A percentile compares a stretch with the other conserved stretches of the same genome.
phyloP scores from a whole-genome alignment of 2,113 vertebrate species.

The Eretmochelys imbricata region DNA sequence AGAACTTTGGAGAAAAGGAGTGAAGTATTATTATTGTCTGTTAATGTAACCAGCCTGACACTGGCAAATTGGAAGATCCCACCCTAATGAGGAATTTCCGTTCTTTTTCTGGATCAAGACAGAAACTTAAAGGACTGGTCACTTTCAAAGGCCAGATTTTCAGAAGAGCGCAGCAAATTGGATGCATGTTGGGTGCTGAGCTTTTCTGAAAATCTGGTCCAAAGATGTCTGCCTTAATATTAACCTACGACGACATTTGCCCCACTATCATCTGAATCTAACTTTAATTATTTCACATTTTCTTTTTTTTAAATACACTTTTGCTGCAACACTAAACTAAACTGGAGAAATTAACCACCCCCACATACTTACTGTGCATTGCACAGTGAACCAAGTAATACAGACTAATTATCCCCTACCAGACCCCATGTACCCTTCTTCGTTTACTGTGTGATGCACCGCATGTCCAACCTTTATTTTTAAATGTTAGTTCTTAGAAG shows the following conservation, averaged over 20 bases:
- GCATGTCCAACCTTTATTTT: background rate
- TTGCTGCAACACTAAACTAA: background rate
- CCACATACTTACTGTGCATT: background rate
- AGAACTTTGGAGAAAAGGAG: background rate
- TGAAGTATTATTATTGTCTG: background rate
- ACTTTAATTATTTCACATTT: background rate
- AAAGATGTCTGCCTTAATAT: fast-evolving
- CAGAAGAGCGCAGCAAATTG: background rate
- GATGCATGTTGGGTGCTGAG: background rate
- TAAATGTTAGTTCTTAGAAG: background rate
- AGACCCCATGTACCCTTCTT: background rate
- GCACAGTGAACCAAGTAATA: background rate
- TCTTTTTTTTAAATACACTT: background rate
- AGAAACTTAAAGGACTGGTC: background rate
- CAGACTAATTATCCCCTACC: background rate
- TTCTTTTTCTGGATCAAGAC: background rate
- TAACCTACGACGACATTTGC: background rate
- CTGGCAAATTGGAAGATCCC: background rate
- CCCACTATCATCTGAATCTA: fast-evolving
- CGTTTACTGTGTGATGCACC: background rate
- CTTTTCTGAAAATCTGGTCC: background rate
- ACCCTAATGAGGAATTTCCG: background rate
- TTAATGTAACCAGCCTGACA: background rate
- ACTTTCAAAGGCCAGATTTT: background rate
- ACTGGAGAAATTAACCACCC: background rate